phyloP scores from a whole-genome alignment of 2,113 vertebrate species.

The Rhinolophus ferrumequinum region DNA sequence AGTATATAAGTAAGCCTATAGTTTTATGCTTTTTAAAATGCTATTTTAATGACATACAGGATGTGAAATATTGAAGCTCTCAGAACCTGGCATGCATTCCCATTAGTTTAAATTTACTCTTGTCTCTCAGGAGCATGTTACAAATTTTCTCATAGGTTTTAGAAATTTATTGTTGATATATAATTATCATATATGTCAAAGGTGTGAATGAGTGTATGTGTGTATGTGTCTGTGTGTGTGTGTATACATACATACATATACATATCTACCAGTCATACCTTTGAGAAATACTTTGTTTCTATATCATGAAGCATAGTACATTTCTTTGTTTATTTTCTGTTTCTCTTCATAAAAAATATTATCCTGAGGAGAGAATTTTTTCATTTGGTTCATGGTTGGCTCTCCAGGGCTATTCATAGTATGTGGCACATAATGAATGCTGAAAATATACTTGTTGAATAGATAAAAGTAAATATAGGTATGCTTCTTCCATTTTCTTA shows the following conservation, averaged over 20 bases:
- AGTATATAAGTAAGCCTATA: neutral
- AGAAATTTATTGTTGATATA: neutral
- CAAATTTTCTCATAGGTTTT: neutral
- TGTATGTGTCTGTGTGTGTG: neutral
- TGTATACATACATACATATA: neutral
- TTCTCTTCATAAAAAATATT: neutral
- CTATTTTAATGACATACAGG: neutral
- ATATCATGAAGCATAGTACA: neutral
- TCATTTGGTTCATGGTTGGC: neutral
- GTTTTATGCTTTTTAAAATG: neutral
- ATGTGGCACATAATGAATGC: neutral
- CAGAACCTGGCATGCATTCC: neutral
- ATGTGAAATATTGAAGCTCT: neutral
- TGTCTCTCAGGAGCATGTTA: neutral
- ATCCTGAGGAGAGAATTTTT: neutral
- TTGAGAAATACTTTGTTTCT: neutral
- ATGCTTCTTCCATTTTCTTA: neutral
- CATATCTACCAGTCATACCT: neutral
- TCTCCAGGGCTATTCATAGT: neutral
- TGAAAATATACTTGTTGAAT: neutral
- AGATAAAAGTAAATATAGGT: neutral
- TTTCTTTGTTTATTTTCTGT: neutral
- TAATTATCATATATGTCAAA: neutral
- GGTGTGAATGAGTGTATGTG: neutral
- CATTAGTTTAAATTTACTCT: neutral